Conservation (phyloP, 2,113 vertebrate species). For the Cynocephalus volans region DNA sequence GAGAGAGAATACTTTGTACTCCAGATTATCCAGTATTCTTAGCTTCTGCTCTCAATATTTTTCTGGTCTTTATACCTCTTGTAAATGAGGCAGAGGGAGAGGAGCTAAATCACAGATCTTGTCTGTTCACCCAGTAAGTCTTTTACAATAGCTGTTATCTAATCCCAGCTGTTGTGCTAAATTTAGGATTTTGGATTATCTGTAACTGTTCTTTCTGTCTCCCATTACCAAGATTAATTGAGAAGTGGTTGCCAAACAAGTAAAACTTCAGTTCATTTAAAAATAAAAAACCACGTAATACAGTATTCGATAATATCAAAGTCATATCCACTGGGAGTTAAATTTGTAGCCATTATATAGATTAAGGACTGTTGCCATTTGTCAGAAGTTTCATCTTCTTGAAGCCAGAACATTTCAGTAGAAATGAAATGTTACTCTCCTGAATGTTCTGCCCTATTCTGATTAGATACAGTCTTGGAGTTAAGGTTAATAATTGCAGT, state of each 20-base stretch:
- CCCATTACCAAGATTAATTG: constrained; percentile 70
- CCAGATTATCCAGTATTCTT: background rate
- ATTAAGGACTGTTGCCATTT: constrained; percentile 35
- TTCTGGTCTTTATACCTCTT: constrained; percentile 30
- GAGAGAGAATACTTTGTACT: constrained; percentile 49
- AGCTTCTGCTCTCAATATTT: background rate
- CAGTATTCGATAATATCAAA: constrained; percentile 9
- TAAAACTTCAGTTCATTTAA: constrained; percentile 44
- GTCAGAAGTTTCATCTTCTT: constrained; percentile 53
- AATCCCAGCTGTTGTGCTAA: constrained; percentile 74
- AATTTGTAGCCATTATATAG: constrained; percentile 48
- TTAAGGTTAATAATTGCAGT: constrained; percentile 10
- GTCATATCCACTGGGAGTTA: constrained; percentile 29
- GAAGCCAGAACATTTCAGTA: background rate
- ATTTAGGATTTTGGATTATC: constrained; percentile 80
- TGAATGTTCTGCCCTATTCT: background rate
- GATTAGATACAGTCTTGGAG: background rate
- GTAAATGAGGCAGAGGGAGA: constrained; percentile 29
- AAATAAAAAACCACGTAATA: constrained; percentile 10
- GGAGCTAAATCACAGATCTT: constrained; percentile 49
- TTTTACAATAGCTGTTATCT: constrained; percentile 72
- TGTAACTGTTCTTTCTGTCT: constrained; percentile 73
- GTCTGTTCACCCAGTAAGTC: constrained; percentile 42
- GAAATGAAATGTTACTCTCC: constrained; percentile 40
- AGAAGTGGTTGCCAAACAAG: constrained; percentile 64